Conservation (phyloP, 2,888 invertebrate genomes). For the Pyrgus malvae region DNA sequence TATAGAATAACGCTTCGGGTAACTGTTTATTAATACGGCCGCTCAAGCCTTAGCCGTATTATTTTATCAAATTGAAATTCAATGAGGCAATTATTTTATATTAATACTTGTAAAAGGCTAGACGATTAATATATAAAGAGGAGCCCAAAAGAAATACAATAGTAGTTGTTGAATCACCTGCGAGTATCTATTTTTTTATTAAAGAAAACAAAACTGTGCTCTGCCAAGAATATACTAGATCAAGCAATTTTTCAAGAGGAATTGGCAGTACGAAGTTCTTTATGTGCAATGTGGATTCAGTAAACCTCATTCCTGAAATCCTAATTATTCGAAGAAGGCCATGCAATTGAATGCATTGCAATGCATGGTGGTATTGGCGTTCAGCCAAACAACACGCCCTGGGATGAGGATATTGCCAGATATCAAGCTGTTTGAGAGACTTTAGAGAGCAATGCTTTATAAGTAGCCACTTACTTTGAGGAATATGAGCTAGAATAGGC, state of each 20-base stretch:
- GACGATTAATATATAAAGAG: too few relatives aligned
- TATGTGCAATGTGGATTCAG: not conserved
- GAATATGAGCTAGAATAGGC: not conserved
- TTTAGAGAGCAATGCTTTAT: not conserved
- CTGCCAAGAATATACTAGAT: slow-evolving; percentile 8
- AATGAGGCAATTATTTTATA: too few relatives aligned
- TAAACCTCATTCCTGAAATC: not conserved
- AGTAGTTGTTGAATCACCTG: too few relatives aligned
- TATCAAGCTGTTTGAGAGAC: slow-evolving; percentile 1
- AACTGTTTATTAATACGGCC: too few relatives aligned
- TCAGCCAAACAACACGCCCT: slow-evolving; percentile 9
- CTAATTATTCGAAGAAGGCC: slow-evolving; percentile 9
- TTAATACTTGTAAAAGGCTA: too few relatives aligned
- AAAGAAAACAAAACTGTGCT: not conserved
- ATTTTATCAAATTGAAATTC: too few relatives aligned
- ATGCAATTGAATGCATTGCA: too few relatives aligned
- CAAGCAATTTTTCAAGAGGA: slow-evolving; percentile 4
- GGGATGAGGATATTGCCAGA: slow-evolving; percentile 3
- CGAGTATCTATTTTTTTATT: not conserved
- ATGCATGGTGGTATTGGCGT: slow-evolving; percentile 6
- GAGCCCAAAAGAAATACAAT: too few relatives aligned
- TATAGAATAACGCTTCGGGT: too few relatives aligned
- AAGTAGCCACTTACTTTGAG: not conserved
- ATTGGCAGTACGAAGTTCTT: slow-evolving; percentile 13
- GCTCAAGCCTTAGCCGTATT: too few relatives aligned